Percentiles rank a stretch among this genome's conserved stretches.
Evolutionary conservation across 1,140 invertebrate genomes (phyloP).

Genomic region (Telenomus remus): DNA sequence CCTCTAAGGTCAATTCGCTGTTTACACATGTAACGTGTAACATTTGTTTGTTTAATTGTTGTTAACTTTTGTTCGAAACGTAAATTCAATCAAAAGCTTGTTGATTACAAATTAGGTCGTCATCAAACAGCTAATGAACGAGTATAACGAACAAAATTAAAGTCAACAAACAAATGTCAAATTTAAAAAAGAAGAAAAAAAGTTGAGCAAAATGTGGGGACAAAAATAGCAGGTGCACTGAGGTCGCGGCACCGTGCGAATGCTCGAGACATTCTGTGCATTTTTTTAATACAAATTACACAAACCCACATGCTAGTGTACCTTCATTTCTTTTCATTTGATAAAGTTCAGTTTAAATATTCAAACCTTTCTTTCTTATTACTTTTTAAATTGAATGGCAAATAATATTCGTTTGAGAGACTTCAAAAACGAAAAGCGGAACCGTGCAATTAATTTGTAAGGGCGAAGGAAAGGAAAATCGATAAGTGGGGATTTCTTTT

Average conservation of each 20-base stretch:
- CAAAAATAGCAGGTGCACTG: slow-evolving; percentile 14
- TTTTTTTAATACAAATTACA: slow-evolving; percentile 32
- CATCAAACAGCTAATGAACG: no score
- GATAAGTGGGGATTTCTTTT: slow-evolving; percentile 25
- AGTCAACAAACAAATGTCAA: no score
- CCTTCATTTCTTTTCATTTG: no score
- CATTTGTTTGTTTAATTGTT: no score
- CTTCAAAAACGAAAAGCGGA: slow-evolving; percentile 7
- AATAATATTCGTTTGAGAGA: neutral
- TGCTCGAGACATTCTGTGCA: slow-evolving; percentile 31
- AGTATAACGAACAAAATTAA: no score
- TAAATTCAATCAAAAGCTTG: no score
- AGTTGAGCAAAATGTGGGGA: neutral
- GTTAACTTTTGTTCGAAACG: no score
- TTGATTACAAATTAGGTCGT: no score
- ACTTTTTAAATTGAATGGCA: neutral
- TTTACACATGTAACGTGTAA: no score
- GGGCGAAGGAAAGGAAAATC: slow-evolving; percentile 24
- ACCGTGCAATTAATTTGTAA: slow-evolving; percentile 12
- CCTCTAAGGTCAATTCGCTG: no score
- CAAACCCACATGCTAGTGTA: neutral
- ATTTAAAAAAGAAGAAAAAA: slow-evolving; percentile 6
- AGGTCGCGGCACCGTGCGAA: slow-evolving; percentile 44
- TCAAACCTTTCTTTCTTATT: no score
- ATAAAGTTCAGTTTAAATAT: no score